A percentile compares a stretch with the other conserved stretches of the same genome.
Evolutionary conservation across 2,797 vertebrate genomes (phyloP).

Genomic region (Silurus aristotelis): DNA sequence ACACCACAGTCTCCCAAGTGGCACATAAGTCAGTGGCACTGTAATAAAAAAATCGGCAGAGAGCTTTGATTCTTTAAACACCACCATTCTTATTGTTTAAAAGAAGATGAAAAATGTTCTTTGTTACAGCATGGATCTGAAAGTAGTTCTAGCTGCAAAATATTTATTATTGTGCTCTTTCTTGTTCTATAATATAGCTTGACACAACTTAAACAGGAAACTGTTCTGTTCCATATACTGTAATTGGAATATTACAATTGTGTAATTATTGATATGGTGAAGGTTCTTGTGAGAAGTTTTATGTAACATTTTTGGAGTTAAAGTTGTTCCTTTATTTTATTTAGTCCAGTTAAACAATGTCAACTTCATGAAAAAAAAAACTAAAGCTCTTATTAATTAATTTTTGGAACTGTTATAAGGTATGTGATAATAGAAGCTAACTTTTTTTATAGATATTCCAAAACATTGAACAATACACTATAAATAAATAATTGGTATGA

Average conservation of each 20-base stretch:
- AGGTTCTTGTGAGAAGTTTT: not conserved
- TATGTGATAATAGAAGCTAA: not conserved
- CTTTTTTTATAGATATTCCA: not conserved
- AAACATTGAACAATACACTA: not conserved
- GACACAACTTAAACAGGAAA: not conserved
- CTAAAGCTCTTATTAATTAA: not conserved
- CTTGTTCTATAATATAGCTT: not conserved
- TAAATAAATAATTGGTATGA: not conserved
- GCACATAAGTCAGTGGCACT: slow-evolving; percentile 26
- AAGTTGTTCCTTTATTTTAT: not conserved
- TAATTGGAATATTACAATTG: not conserved
- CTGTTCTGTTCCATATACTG: too few relatives aligned
- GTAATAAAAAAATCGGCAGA: not conserved
- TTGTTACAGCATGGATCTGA: not conserved
- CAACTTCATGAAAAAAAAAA: not conserved
- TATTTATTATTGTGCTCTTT: not conserved
- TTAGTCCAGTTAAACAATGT: not conserved
- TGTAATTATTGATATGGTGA: not conserved
- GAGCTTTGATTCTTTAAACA: not conserved
- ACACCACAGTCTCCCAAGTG: slow-evolving; percentile 20
- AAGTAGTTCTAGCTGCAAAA: not conserved
- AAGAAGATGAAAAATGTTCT: not conserved
- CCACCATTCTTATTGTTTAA: not conserved
- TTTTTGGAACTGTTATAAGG: not conserved
- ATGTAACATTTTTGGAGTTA: not conserved